Conservation (phyloP, 2,113 vertebrate species). For the Lamprotornis superbus region DNA sequence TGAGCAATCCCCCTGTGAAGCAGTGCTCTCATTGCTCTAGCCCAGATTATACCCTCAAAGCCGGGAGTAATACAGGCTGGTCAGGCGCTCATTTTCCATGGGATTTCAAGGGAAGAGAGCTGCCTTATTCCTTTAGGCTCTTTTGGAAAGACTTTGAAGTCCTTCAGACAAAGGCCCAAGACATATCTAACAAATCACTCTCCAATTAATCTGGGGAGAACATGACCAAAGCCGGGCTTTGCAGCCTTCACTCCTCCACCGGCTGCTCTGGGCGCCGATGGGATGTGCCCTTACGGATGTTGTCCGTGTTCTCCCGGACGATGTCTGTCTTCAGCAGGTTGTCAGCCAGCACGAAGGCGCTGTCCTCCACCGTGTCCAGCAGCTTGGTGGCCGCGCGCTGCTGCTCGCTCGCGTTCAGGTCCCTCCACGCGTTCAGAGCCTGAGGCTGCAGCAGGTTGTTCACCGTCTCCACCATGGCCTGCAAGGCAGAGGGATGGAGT, state of each 20-base stretch:
- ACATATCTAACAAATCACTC: background rate
- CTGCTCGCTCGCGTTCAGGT: constrained; percentile 87
- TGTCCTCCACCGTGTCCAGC: constrained; percentile 96
- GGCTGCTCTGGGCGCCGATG: fast-evolving
- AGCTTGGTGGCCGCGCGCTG: constrained; percentile 92
- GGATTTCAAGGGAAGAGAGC: background rate
- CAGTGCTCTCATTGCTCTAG: background rate
- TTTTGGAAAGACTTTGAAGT: background rate
- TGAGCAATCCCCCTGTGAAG: background rate
- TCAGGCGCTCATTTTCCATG: background rate
- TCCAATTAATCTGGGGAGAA: background rate
- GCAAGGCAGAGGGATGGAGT: constrained; percentile 17
- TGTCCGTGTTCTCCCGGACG: constrained; percentile 94
- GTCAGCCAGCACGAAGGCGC: constrained; percentile 95
- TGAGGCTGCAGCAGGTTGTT: constrained; percentile 96
- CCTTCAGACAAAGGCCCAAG: background rate
- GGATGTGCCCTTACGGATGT: constrained; percentile 88
- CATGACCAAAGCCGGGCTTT: background rate
- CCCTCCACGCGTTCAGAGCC: constrained; percentile 88
- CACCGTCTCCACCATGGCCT: constrained; percentile 99
- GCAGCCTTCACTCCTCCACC: background rate
- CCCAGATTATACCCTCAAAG: background rate
- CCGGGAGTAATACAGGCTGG: background rate
- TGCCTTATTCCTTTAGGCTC: background rate
- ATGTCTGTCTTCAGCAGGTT: constrained; percentile 98